Percentiles rank a stretch among this genome's conserved stretches.
These are phyloP conservation scores for Equus quagga DNA, from an alignment of 2,113 vertebrate species.

Conservation along the genomic window DNA sequence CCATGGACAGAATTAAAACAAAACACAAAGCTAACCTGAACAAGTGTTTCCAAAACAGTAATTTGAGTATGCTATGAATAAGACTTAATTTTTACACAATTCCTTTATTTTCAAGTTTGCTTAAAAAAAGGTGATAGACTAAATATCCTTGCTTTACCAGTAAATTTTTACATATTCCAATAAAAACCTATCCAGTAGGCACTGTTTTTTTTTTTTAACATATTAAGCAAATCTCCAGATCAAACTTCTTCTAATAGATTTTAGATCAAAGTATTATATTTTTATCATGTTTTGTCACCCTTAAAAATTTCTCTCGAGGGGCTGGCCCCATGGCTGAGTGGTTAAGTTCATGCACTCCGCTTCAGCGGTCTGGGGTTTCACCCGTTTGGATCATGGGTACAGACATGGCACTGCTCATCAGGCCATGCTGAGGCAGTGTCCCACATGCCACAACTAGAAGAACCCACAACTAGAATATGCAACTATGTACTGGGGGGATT, in stretches of 20 bases:
- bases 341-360: too few species aligned
- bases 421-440: too few species aligned
- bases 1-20: not conserved
- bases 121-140: not conserved
- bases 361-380: too few species aligned
- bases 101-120: constrained; percentile 44
- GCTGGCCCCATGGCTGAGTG: too few species aligned
- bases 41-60: constrained; percentile 26
- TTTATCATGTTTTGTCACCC: constrained; percentile 16
- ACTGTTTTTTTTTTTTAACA: not conserved
- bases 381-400: too few species aligned
- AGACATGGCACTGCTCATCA: too few species aligned
- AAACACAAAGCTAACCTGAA: constrained; percentile 19
- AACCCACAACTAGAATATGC: too few species aligned
- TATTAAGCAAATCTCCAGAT: constrained; percentile 26
- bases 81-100: constrained; percentile 41
- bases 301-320: constrained; percentile 38
- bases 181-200: not conserved
- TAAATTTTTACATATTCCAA: constrained; percentile 38
- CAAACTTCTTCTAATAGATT: constrained; percentile 13
- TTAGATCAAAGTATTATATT: constrained; percentile 1
- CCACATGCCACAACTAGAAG: too few species aligned
- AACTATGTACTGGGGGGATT: too few species aligned
- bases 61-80: not conserved
- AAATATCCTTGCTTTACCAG: not conserved